Conservation (phyloP, 2,888 invertebrate genomes). For the Coecobrya sp. region DNA sequence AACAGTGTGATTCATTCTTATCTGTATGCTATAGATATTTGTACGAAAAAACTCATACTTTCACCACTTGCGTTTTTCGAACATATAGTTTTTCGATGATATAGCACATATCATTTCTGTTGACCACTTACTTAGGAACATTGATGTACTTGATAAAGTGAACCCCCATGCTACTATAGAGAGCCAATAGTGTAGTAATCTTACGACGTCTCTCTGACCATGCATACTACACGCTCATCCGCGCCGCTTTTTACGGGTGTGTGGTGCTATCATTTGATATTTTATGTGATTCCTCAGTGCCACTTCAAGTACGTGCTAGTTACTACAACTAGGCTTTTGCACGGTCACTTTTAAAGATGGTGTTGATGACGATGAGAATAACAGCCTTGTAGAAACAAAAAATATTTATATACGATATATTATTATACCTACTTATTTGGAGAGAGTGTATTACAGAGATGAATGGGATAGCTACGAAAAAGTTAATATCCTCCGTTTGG, state of each 20-base stretch:
- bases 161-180: not conserved
- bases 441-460: not conserved
- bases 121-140: not conserved
- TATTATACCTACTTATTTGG: not conserved
- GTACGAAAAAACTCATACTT: not conserved
- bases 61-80: not conserved
- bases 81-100: not conserved
- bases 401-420: not conserved
- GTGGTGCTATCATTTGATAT: conserved; percentile 76
- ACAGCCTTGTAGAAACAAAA: conserved; percentile 20
- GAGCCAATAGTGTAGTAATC: not conserved
- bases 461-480: not conserved
- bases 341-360: conserved; percentile 23
- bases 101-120: not conserved
- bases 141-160: not conserved
- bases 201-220: not conserved
- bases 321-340: conserved; percentile 63
- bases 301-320: conserved; percentile 79
- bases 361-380: conserved; percentile 24
- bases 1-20: conserved; percentile 38
- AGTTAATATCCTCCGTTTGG: not conserved
- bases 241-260: conserved; percentile 44
- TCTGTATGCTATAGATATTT: not conserved
- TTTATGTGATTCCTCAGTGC: conserved; percentile 80
- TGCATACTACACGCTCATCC: not conserved